A percentile compares a stretch with the other conserved stretches of the same genome.
These are phyloP conservation scores for Archocentrus centrarchus DNA, from an alignment of 2,113 vertebrate species.

Conservation along the genomic window DNA sequence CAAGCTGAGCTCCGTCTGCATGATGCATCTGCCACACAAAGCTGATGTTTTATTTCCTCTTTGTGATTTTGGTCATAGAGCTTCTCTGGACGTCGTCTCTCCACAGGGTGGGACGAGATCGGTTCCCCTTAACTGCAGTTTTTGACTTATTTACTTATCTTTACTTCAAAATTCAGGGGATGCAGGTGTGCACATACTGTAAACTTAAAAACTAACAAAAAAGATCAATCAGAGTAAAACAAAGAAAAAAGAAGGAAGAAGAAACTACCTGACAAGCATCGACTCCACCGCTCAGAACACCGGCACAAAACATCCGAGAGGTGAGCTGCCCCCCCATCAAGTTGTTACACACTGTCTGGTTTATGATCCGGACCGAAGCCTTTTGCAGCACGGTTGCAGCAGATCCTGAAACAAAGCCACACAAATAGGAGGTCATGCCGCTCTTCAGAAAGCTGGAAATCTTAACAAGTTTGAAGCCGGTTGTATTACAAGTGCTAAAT, in stretches of 20 bases:
- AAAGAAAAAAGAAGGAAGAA: not conserved
- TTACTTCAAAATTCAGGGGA: no score
- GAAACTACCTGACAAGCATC: conserved; percentile 92
- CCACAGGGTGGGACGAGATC: no score
- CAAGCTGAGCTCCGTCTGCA: not conserved
- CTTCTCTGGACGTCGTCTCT: no score
- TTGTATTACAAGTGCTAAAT: not conserved
- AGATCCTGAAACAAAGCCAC: conserved; percentile 69
- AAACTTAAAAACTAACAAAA: not conserved
- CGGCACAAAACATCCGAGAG: conserved; percentile 91
- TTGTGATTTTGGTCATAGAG: no score
- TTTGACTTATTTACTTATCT: no score
- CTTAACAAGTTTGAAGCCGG: not conserved
- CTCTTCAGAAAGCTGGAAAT: not conserved
- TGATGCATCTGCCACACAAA: not conserved
- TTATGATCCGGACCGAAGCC: conserved; percentile 91
- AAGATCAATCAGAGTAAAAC: not conserved
- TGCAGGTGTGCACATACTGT: no score
- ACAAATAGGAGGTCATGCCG: not conserved
- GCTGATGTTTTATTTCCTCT: not conserved
- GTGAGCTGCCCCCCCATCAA: conserved; percentile 84
- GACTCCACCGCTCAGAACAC: conserved; percentile 85
- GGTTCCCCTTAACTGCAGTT: no score
- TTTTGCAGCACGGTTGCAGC: conserved; percentile 88
- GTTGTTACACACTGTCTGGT: conserved; percentile 81